Percentiles rank a stretch among this genome's conserved stretches.
Conservation (phyloP, 2,797 vertebrate genomes). For the Falco novaeseelandiae region DNA sequence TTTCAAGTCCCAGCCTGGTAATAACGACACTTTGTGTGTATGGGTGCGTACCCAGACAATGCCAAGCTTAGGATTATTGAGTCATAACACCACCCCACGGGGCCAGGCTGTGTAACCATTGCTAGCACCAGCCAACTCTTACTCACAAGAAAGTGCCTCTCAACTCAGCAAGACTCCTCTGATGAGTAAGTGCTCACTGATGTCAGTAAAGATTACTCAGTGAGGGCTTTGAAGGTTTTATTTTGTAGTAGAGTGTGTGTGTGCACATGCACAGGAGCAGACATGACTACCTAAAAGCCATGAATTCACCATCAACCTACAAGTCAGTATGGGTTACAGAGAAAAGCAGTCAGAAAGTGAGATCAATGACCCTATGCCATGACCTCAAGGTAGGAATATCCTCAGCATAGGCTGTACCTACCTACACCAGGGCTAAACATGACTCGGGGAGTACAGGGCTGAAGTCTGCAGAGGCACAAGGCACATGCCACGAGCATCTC, state of each 20-base stretch:
- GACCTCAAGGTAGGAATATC: background rate
- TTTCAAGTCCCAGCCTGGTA: background rate
- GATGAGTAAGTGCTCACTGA: conserved; percentile 24
- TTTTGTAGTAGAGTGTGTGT: background rate
- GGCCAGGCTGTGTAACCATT: background rate
- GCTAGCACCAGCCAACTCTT: background rate
- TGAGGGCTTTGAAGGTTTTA: background rate
- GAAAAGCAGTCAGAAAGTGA: background rate
- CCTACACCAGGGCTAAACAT: background rate
- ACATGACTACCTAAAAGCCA: background rate
- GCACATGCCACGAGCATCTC: background rate
- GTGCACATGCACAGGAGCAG: background rate
- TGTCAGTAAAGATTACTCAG: conserved; percentile 26
- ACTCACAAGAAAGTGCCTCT: background rate
- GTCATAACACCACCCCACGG: background rate
- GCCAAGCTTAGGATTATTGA: background rate
- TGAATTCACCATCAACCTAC: background rate
- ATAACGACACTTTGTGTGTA: background rate
- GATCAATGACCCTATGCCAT: background rate
- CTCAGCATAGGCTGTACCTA: background rate
- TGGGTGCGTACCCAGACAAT: accelerated
- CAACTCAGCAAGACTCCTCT: background rate
- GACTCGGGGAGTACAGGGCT: background rate
- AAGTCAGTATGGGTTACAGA: background rate
- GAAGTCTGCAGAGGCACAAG: background rate